phyloP scores from a whole-genome alignment of 2,113 vertebrate genomes.

The Pleuronectes platessa region DNA sequence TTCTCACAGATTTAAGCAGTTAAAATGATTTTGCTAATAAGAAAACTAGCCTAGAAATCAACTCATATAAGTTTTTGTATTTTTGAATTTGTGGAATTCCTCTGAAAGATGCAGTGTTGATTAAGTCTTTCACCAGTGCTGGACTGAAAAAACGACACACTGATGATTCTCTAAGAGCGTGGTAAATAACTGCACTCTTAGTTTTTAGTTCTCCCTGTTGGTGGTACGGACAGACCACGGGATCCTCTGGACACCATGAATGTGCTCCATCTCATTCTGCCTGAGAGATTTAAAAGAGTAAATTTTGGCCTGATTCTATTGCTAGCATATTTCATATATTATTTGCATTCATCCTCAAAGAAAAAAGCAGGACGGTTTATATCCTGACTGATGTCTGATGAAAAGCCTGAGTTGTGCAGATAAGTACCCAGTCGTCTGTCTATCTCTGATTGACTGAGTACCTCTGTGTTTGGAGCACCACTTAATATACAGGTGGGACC shows the following conservation, averaged over 20 bases:
- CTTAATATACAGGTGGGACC: background rate
- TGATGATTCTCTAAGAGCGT: background rate
- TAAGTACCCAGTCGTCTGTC: background rate
- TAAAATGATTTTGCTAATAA: background rate
- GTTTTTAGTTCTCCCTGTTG: background rate
- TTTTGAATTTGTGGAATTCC: background rate
- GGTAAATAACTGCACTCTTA: background rate
- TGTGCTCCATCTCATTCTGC: too few species aligned
- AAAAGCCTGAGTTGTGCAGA: slow-evolving; percentile 1
- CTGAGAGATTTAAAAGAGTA: background rate
- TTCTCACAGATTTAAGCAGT: background rate
- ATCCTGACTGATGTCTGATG: background rate
- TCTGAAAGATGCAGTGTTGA: background rate
- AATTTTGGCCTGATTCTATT: background rate
- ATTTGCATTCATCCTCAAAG: background rate
- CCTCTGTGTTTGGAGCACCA: background rate
- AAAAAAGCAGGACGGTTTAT: background rate
- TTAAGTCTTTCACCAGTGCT: background rate
- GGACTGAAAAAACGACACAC: background rate
- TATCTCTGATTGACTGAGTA: background rate
- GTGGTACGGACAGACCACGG: background rate
- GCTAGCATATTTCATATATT: background rate
- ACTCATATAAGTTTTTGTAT: background rate
- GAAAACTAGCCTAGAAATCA: background rate
- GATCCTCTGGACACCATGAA: background rate